Conservation (phyloP, 2,797 vertebrate species). For the Platalea minor region DNA sequence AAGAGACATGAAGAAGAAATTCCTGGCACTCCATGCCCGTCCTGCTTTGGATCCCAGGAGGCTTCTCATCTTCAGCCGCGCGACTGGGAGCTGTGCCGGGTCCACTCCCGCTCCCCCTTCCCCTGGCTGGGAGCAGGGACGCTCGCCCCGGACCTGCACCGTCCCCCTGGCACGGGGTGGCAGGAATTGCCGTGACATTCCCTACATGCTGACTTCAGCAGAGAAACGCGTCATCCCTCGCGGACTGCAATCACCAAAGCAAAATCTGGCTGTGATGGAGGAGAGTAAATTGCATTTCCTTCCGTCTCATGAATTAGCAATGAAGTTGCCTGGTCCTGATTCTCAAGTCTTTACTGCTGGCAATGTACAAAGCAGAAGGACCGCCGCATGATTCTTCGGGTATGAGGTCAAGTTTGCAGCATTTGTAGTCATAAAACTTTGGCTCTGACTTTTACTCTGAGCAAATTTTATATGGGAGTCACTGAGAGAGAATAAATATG, state of each 20-base stretch:
- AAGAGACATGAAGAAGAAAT: background rate
- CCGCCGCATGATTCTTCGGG: background rate
- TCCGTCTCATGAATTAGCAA: background rate
- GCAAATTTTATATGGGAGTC: background rate
- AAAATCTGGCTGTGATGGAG: background rate
- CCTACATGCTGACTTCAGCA: background rate
- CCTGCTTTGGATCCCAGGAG: background rate
- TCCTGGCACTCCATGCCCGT: background rate
- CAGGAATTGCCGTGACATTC: background rate
- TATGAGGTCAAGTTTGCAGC: background rate
- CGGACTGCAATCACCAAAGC: background rate
- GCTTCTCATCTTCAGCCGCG: fast-evolving
- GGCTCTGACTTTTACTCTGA: background rate
- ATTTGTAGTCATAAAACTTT: background rate
- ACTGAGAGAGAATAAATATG: background rate
- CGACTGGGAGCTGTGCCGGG: fast-evolving
- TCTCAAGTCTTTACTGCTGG: background rate
- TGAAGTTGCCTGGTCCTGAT: background rate
- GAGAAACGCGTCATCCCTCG: background rate
- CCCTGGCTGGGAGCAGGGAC: background rate
- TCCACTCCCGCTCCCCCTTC: too few relatives aligned
- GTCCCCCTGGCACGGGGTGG: background rate
- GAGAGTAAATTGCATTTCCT: background rate
- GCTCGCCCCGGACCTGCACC: fast-evolving
- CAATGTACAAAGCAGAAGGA: background rate